phyloP scores from a whole-genome alignment of 2,888 invertebrate species.

The Idaea straminata region DNA sequence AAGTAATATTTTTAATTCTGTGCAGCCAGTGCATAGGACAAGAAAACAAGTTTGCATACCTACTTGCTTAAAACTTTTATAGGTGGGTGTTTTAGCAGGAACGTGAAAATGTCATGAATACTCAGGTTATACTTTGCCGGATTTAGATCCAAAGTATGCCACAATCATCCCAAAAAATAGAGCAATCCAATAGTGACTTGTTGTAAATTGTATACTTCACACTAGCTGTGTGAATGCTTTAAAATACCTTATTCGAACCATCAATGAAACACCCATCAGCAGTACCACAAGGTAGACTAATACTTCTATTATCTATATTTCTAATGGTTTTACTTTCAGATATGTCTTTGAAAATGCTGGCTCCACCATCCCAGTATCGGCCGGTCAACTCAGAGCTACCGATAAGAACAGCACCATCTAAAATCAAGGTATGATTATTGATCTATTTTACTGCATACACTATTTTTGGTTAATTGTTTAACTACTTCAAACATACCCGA shows the following conservation, averaged over 20 bases:
- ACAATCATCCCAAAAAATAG: too few relatives aligned
- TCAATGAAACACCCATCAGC: constrained; percentile 69
- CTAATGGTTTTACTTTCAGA: constrained; percentile 39
- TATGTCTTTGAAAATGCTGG: constrained; percentile 50
- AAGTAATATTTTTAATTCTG: too few relatives aligned
- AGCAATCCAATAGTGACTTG: too few relatives aligned
- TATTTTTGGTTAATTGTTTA: not conserved
- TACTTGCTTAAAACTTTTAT: too few relatives aligned
- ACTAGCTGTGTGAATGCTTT: not conserved
- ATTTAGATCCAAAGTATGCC: too few relatives aligned
- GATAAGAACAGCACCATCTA: constrained; percentile 67
- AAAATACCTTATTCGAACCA: constrained; percentile 54
- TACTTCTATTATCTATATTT: constrained; percentile 45
- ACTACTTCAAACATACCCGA: constrained; percentile 41
- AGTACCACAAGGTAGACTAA: constrained; percentile 57
- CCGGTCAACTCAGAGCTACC: constrained; percentile 74
- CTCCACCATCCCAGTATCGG: constrained; percentile 72
- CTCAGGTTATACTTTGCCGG: too few relatives aligned
- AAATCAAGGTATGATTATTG: constrained; percentile 20
- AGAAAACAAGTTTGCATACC: too few relatives aligned
- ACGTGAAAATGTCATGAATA: too few relatives aligned
- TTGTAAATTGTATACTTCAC: not conserved
- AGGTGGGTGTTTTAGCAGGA: too few relatives aligned
- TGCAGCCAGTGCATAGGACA: too few relatives aligned
- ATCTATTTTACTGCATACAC: not conserved